Base-by-base conservation (phyloP, 2,888 invertebrate genomes). In the Byasa hedistus region DNA sequence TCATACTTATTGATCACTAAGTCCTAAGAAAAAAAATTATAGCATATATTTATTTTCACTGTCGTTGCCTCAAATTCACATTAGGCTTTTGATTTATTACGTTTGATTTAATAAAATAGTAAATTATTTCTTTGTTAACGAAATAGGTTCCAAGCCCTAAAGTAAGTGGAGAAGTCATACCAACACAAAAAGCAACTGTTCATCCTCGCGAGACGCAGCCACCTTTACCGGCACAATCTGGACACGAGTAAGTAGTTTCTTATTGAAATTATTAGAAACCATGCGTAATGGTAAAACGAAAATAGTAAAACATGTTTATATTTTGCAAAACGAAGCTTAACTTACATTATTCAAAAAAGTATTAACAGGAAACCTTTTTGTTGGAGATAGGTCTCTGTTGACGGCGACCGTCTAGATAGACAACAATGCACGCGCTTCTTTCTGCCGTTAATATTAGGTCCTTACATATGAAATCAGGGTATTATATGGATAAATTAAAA, bases 81-180 rank as follows among this genome's bases (percentile, higher is more conserved):
- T 5, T 5, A 3, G 3, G 5, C 5, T 3, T 12, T 15, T 15
- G 12, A 39, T 12, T 15, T 39, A 12, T 39, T 1, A 15, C 12
- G 12, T 39, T 39, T 39, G 19, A 3, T 48, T 48, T 48, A n/a
- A n/a, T n/a, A 19, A 22, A 4, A 39, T 39, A 23, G 7, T 32
- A 36, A 8, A n/a, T n/a, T n/a, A 19, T 48, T n/a, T 48, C 12
- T 48, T 48, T 15, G 2, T 8, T 7, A n/a, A 48, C n/a, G 4
- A n/a, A 48, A 48, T 56, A 91, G 91, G 84, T 91, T 12, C 73
- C 81, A 1, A 91, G 91, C 70, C 91, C 91, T 3, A 89, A 80
- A 71, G 79, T 78, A 4, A 91, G 91, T 65, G 91, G 90, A 3
- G 89, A 87, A 69, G 74, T 84, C 1, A 81, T 89, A 54, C 73